Conservation (phyloP, 2,888 invertebrate species). For the Conistra vaccinii region DNA sequence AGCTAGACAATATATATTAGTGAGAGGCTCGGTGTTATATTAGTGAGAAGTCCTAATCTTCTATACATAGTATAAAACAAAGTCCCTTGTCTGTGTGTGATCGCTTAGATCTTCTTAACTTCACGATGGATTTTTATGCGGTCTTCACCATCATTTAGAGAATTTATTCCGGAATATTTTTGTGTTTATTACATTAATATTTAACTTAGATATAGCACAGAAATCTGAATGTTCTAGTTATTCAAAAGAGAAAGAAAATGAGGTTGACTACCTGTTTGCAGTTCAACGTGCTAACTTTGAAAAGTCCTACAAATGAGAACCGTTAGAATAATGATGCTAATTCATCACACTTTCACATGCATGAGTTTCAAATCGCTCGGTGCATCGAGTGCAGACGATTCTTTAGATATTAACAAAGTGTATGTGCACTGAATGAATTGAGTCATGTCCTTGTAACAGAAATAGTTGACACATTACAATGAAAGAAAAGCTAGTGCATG, state of each 20-base stretch:
- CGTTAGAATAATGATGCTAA: constrained; percentile 34
- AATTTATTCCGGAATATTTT: no score
- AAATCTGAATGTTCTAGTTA: no score
- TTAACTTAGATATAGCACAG: no score
- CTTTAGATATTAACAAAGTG: background rate
- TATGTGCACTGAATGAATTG: background rate
- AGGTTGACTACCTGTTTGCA: constrained; percentile 3
- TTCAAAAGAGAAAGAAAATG: background rate
- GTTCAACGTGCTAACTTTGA: constrained; percentile 39
- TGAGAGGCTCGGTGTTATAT: no score
- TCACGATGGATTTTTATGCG: no score
- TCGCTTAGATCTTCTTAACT: no score
- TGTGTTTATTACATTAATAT: no score
- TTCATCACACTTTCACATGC: constrained; percentile 25
- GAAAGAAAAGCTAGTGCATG: background rate
- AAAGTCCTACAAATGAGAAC: constrained; percentile 10
- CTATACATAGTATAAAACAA: no score
- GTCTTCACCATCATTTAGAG: no score
- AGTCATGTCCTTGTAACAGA: constrained; percentile 5
- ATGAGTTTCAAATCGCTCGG: constrained; percentile 6
- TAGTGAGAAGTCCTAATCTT: no score
- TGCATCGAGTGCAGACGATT: constrained; percentile 18
- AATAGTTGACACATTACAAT: background rate
- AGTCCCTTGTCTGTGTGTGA: no score
- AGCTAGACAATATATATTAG: no score